These are phyloP conservation scores for Xenopus petersii DNA, from an alignment of 2,797 vertebrate genomes.

Conservation along the genomic window DNA sequence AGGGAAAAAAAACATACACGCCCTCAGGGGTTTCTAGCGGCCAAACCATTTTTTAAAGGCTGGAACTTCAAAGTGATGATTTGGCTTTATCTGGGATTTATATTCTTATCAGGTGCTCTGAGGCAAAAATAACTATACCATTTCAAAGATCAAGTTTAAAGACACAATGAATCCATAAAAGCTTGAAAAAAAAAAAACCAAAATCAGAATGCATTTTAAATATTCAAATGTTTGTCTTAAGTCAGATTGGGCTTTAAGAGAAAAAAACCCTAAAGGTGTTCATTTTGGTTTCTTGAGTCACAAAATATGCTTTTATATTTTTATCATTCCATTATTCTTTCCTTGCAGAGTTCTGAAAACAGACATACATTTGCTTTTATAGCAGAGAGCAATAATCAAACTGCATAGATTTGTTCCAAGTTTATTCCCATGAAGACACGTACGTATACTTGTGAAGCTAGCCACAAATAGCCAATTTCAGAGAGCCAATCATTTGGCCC, in stretches of 20 bases:
- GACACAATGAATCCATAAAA: constrained; percentile 17
- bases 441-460: no score
- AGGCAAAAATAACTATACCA: constrained; percentile 25
- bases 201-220: constrained; percentile 26
- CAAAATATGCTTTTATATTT: no score
- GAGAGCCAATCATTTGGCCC: no score
- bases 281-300: no score
- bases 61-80: constrained; percentile 39
- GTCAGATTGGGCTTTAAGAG: constrained; percentile 1
- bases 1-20: constrained; percentile 23
- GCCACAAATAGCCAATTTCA: no score
- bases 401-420: no score
- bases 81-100: constrained; percentile 40
- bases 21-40: constrained; percentile 43
- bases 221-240: constrained; percentile 20
- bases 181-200: constrained; percentile 27
- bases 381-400: no score
- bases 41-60: constrained; percentile 46
- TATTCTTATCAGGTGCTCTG: constrained; percentile 48
- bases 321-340: no score
- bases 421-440: no score
- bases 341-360: no score
- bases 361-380: no score
- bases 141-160: constrained; percentile 47
- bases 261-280: background rate